Base-by-base conservation (phyloP, 2,113 vertebrate species). In the Lontra canadensis region DNA sequence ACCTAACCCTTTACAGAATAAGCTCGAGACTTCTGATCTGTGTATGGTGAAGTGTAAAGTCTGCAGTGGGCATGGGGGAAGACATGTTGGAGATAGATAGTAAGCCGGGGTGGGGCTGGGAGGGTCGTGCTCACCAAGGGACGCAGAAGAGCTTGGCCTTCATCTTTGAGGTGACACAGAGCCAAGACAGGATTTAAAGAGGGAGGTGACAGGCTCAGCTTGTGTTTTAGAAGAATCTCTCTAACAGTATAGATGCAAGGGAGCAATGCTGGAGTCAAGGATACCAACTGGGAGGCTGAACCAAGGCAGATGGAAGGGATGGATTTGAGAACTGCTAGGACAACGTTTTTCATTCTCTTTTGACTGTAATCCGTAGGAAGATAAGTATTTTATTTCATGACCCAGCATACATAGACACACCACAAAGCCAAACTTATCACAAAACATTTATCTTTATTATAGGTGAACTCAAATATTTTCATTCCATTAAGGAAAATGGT, bases 171-270 rank as follows among this genome's bases (percentile, higher is more conserved):
- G 63, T 14, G 39, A 74, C 5, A 31, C 55, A 31, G 57, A 95
- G 18, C 44, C 47, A 94, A 29, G 44, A 61, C 39, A 95, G 73
- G 23, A 6, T 92, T 90, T 57, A 73, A 47, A 80, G 78, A 67
- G 78, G 13, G 21, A 21, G 49, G 20, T 25, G 23, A 31, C 15
- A 74, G 52, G 15, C 52, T 94, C 63, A 69, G 39, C 39, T 42
- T 80, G 74, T 81, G 44, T 59, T 89, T 95, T 81, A 42, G 39
- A 85, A 96, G 93, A 86, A 52, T 76, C 6, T 61, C 36, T 92
- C 80, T 80, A 31, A 36, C 61, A 39, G 71, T 63, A 52, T 31
- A 63, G 69, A 29, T 49, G 34, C 7, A 42, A 82, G 36, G 26
- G 36, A 42, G 9, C 55, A 17, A 12, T 31, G 12, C 21, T 57